phyloP scores from a whole-genome alignment of 2,113 vertebrate genomes.

The Cheilinus undulatus region DNA sequence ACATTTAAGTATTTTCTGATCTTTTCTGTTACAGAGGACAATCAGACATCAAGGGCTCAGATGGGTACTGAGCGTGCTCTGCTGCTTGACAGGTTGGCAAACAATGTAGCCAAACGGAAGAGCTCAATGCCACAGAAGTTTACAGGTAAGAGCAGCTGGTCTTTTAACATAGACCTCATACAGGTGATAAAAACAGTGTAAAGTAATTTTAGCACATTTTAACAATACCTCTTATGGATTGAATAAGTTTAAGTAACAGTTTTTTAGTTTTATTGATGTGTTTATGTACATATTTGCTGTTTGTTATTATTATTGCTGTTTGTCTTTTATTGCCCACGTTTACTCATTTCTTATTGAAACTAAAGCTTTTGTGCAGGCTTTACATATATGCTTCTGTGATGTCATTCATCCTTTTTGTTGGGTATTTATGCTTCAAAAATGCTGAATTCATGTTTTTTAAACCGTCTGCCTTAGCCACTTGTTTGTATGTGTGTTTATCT shows the following conservation, averaged over 20 bases:
- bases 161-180: background rate
- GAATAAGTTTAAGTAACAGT: background rate
- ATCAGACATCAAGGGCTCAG: slow-evolving; percentile 86
- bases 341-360: background rate
- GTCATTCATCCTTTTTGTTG: slow-evolving; percentile 15
- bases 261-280: too few species aligned
- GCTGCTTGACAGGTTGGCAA: slow-evolving; percentile 93
- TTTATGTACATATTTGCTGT: too few species aligned
- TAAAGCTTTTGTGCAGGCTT: background rate
- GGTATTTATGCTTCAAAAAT: background rate
- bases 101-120: slow-evolving; percentile 96
- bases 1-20: too few species aligned
- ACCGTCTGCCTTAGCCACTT: slow-evolving; percentile 50
- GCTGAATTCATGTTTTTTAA: slow-evolving; percentile 18
- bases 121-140: slow-evolving; percentile 97
- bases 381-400: background rate
- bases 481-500: slow-evolving; percentile 57
- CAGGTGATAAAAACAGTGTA: background rate
- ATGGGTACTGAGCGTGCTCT: slow-evolving; percentile 93
- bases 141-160: slow-evolving; percentile 87
- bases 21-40: slow-evolving; percentile 79
- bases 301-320: too few species aligned
- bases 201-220: background rate
- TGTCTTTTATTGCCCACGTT: background rate
- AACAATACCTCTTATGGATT: background rate